Percentiles rank a stretch among this genome's conserved stretches.
Conservation (phyloP, 2,888 invertebrate genomes). For the Caenorhabditis sp. region DNA sequence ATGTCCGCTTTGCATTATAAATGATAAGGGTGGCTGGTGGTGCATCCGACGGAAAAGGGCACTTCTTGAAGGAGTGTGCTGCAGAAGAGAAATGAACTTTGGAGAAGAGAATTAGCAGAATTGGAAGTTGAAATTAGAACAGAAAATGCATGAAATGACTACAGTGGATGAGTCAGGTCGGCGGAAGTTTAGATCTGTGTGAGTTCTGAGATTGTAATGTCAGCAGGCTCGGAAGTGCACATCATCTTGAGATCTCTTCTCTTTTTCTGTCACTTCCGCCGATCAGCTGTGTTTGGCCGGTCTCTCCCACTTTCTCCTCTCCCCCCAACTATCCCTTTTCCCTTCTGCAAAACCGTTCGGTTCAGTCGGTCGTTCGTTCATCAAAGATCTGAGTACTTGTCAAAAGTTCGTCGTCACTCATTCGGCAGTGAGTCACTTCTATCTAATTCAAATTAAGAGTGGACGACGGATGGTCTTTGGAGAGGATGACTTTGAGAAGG, state of each 20-base stretch:
- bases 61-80: slow-evolving; percentile 6
- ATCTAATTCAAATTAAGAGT: slow-evolving; percentile 29
- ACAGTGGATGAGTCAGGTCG: no score
- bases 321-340: not conserved
- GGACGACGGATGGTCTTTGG: slow-evolving; percentile 3
- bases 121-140: not conserved
- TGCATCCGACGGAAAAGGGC: slow-evolving; percentile 24
- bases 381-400: slow-evolving; percentile 41
- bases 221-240: no score
- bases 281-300: slow-evolving; percentile 11
- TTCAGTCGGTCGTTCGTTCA: slow-evolving; percentile 5
- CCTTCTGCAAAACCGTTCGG: slow-evolving; percentile 31
- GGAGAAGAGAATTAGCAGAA: no score
- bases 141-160: no score
- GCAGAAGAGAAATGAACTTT: not conserved
- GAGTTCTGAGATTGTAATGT: no score
- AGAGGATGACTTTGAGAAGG: slow-evolving; percentile 1
- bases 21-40: slow-evolving; percentile 29
- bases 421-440: slow-evolving; percentile 27
- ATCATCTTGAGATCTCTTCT: no score
- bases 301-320: slow-evolving; percentile 6
- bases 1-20: slow-evolving; percentile 30
- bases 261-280: slow-evolving; percentile 22
- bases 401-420: slow-evolving; percentile 20
- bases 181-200: no score